Evolutionary conservation across 2,888 invertebrate species (phyloP), one percentile per base, ranked within the genome.

Genomic region (Pollenia labialis): DNA sequence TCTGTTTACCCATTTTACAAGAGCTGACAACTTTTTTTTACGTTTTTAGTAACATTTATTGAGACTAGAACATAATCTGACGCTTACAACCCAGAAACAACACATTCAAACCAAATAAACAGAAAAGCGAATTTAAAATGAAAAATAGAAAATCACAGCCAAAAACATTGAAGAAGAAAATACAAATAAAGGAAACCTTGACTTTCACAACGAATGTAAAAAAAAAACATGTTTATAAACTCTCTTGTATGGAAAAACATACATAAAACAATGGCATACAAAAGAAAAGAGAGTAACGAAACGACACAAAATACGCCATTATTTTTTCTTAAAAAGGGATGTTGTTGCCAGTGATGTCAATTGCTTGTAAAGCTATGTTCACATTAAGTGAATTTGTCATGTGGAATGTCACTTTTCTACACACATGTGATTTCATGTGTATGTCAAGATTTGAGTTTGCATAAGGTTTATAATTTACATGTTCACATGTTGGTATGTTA

Each of bases 131-230:
- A 32, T 32, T 4, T 23, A 44, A 68, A 48, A 50, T 66, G 42
- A 42, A 66, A 3, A 18, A 52, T 40, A 82, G 14, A 62, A 87
- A 81, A 81, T 81, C 81, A 50, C 69, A 44, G 76, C 44, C 14
- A 69, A 75, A 58, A 44, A 58, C 72, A 69, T 68, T 74, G 18
- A 52, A 32, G 68, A 42, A 23, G 66, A 56, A 60, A 40, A 71
- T 11, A 52, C 9, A 71, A 76, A 64, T 52, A 69, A 16, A 72
- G 40, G 60, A 74, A 86, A 88, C 89, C 89, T 89, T 89, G 88
- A 89, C 88, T 89, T 89, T 89, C 87, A 85, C 80, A 66, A 48
- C 58, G n/a, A 46, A 69, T 72, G 32, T n/a, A n/a, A 32, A 2
- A 42, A 62, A 76, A 71, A 12, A 76, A 64, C 48, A 44, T 76